Base-by-base conservation (phyloP, 2,888 invertebrate species). In the Piscicola geometra region DNA sequence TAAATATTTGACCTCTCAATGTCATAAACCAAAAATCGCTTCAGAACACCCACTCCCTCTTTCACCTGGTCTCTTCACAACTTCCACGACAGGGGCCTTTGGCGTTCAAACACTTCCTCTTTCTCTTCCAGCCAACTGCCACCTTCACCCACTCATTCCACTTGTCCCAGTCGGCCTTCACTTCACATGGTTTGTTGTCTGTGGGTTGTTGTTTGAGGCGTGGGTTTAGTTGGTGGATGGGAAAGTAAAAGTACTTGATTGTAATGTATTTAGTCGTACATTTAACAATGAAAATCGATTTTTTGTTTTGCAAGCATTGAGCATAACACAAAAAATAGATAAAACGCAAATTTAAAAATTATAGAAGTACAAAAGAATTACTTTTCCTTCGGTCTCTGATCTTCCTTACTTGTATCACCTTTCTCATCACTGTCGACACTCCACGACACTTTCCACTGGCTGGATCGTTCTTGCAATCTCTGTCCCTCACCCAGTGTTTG, bases 1-100 rank as follows among this genome's bases (percentile, higher is more conserved):
- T n/a, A n/a, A n/a, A n/a, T n/a, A n/a, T n/a, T n/a, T n/a, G n/a
- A n/a, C n/a, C n/a, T n/a, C n/a, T n/a, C n/a, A n/a, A n/a, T n/a
- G n/a, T n/a, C n/a, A n/a, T n/a, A n/a, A n/a, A n/a, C n/a, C n/a
- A n/a, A n/a, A n/a, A n/a, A n/a, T n/a, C n/a, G n/a, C n/a, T n/a
- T n/a, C n/a, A n/a, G n/a, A n/a, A n/a, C n/a, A n/a, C n/a, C n/a
- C n/a, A n/a, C n/a, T n/a, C n/a, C n/a, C n/a, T n/a, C n/a, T n/a
- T n/a, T 21, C 60, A 56, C 60, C n/a, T 25, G 3, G 25, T 50
- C 52, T 71, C 28, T 32, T 47, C 52, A 0, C 28, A 1, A 25
- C 28, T 32, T 28, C 71, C 71, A 2, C 71, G 18, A 33, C 71
- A 71, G 12, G 71, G 71, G 3, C 71, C 71, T 9, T 5, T n/a